Conservation (phyloP, 2,113 vertebrate species). For the Vireo altiloquus region DNA sequence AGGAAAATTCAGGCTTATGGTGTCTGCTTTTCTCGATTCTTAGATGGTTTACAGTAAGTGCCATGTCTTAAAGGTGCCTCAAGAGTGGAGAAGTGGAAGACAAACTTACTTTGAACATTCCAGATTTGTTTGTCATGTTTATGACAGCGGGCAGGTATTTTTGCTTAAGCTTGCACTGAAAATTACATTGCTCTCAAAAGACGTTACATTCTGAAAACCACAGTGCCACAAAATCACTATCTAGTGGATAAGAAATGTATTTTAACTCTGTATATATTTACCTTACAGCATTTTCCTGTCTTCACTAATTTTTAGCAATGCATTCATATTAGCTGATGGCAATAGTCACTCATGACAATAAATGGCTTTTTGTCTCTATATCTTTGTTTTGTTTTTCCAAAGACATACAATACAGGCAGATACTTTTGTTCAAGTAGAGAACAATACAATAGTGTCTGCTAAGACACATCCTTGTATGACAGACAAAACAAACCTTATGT, state of each 20-base stretch:
- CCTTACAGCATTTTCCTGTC: conserved; percentile 80
- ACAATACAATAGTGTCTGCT: conserved; percentile 67
- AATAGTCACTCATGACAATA: conserved; percentile 71
- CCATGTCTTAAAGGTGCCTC: conserved; percentile 68
- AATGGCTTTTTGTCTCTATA: conserved; percentile 68
- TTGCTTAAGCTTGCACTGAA: conserved; percentile 89
- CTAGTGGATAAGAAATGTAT: conserved; percentile 79
- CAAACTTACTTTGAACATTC: conserved; percentile 83
- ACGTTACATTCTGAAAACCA: conserved; percentile 73
- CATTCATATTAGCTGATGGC: conserved; percentile 81
- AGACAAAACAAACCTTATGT: conserved; percentile 84
- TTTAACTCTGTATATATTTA: conserved; percentile 88
- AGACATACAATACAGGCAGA: conserved; percentile 71
- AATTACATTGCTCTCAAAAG: conserved; percentile 72
- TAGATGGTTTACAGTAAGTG: conserved; percentile 72
- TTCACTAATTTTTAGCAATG: conserved; percentile 79
- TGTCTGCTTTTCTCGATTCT: conserved; percentile 66
- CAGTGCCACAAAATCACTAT: conserved; percentile 80
- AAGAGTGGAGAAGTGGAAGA: conserved; percentile 65
- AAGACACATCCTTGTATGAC: conserved; percentile 74
- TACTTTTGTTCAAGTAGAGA: conserved; percentile 69
- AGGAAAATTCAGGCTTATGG: conserved; percentile 43
- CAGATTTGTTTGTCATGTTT: conserved; percentile 69
- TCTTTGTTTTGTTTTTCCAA: conserved; percentile 72
- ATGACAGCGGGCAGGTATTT: conserved; percentile 72